Percentiles rank a stretch among this genome's conserved stretches.
These are phyloP conservation scores for Sminthurinus aureus DNA, from an alignment of 2,888 invertebrate species.

Conservation along the genomic window DNA sequence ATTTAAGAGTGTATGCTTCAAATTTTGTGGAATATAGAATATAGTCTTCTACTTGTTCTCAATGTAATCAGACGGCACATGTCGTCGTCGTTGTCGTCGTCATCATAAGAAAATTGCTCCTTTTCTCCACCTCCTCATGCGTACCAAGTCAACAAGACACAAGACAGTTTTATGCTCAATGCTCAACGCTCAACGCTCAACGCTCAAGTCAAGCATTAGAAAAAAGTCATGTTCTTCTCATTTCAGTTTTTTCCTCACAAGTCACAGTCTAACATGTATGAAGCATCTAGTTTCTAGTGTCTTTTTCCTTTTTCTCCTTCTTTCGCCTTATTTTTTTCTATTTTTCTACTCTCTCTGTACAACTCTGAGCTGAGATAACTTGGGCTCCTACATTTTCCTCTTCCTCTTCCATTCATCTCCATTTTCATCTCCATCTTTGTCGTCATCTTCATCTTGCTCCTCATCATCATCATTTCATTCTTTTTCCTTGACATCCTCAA, in stretches of 20 bases:
- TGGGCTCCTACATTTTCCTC: background rate
- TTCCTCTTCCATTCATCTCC: background rate
- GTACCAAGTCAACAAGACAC: constrained; percentile 15
- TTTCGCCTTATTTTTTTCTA: background rate
- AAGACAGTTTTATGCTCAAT: constrained; percentile 28
- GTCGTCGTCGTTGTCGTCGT: constrained; percentile 14
- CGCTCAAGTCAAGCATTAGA: background rate
- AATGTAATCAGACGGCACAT: constrained; percentile 27
- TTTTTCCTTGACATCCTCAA: background rate
- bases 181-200: background rate
- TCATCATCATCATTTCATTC: background rate
- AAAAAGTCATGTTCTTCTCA: constrained; percentile 21
- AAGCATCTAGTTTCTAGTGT: background rate
- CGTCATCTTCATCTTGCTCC: background rate
- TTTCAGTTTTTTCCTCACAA: background rate
- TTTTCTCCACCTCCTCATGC: constrained; percentile 30
- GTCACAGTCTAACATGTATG: background rate
- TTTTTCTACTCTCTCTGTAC: background rate
- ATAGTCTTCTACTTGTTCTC: background rate
- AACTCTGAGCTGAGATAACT: too few species aligned
- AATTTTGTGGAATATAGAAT: background rate
- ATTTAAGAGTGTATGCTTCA: background rate
- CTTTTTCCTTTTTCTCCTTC: background rate
- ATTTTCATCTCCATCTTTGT: background rate
- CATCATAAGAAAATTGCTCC: constrained; percentile 31